Evolutionary conservation across 2,113 vertebrate genomes (phyloP).

Genomic region (Thomomys bottae): DNA sequence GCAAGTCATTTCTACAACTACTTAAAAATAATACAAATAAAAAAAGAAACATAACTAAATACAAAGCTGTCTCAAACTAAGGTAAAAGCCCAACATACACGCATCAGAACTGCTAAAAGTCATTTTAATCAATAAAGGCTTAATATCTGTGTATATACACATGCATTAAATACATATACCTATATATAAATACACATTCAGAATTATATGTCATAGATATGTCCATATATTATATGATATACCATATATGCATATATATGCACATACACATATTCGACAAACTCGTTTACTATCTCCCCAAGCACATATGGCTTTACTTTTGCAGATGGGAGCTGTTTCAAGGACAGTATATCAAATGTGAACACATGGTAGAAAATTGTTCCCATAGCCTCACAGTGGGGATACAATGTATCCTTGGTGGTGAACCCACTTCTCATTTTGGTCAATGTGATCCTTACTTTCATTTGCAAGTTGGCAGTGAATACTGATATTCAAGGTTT

Average conservation of each 20-base stretch:
- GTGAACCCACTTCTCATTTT: not conserved
- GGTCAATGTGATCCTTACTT: not conserved
- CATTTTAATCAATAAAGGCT: not conserved
- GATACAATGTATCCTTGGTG: not conserved
- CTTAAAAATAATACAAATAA: too few relatives aligned
- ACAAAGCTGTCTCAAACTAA: slow-evolving; percentile 27
- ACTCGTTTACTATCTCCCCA: not conserved
- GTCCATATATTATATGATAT: too few relatives aligned
- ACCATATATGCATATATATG: too few relatives aligned
- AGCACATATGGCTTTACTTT: not conserved
- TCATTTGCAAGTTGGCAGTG: not conserved
- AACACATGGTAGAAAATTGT: not conserved
- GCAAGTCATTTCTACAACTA: too few relatives aligned
- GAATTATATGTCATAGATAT: too few relatives aligned
- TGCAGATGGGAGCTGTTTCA: not conserved
- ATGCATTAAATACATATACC: too few relatives aligned
- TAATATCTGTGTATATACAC: not conserved
- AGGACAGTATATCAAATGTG: not conserved
- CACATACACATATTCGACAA: not conserved
- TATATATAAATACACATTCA: too few relatives aligned
- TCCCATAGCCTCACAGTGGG: not conserved
- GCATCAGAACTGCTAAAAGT: slow-evolving; percentile 11
- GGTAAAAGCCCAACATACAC: not conserved
- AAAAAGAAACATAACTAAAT: not conserved
- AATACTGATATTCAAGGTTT: not conserved